Percentiles rank a stretch among this genome's conserved stretches.
Evolutionary conservation across 2,888 invertebrate species (phyloP).

Genomic region (Yponomeuta malinellus): DNA sequence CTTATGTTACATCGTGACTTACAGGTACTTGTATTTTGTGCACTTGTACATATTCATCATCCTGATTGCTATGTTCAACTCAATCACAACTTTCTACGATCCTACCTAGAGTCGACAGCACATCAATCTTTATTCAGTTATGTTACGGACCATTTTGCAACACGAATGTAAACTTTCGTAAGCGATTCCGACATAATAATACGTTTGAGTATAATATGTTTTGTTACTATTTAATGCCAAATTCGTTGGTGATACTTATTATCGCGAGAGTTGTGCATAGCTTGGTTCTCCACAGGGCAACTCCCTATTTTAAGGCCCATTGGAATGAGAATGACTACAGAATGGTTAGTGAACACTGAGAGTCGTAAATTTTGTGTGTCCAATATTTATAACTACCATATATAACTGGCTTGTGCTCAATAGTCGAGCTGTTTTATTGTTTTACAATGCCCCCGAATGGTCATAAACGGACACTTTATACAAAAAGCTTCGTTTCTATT

Average conservation of each 20-base stretch:
- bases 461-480: constrained; percentile 28
- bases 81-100: no score
- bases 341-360: neutral
- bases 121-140: no score
- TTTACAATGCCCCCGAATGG: constrained; percentile 64
- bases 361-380: constrained; percentile 26
- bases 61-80: no score
- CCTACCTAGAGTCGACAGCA: no score
- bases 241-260: neutral
- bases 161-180: no score
- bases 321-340: neutral
- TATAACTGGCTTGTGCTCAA: constrained; percentile 27
- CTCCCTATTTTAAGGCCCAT: neutral
- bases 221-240: no score
- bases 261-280: neutral
- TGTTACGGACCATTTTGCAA: no score
- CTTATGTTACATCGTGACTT: no score
- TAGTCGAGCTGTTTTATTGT: constrained; percentile 21
- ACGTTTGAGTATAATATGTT: no score
- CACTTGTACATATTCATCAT: no score
- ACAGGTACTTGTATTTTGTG: no score
- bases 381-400: constrained; percentile 57
- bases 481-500: constrained; percentile 26
- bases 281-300: neutral
- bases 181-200: no score